Base-by-base conservation (phyloP, 92 coral and sea anemone species). In the Phenganax stokvisi region DNA sequence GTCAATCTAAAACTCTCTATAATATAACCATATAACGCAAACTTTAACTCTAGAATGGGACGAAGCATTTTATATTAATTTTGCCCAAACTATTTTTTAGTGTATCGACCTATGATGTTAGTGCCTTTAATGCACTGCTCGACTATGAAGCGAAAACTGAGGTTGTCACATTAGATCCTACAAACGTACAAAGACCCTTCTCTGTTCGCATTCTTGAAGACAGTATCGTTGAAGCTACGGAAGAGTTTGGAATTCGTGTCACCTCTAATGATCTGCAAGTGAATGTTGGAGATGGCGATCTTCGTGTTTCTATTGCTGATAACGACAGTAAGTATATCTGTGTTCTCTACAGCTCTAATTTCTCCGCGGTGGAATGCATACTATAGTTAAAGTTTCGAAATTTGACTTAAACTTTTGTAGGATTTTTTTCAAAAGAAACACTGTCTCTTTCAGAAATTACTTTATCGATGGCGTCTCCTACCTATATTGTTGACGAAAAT, bases 181-280 rank as follows among this genome's bases (percentile, higher is more conserved):
- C 28, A 31, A 17, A 27, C 25, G 10, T 76, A 12, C 81, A 58
- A 59, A 0, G 7, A 1, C 81, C 30, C 30, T 76, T 76, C 70
- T n/a, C 30, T 58, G 81, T 76, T 31, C 10, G 30, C 8, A 76
- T 76, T 15, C 64, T 57, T 57, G 81, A 76, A 12, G 81, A 76
- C 47, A 76, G 3, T 30, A 56, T 76, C 15, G 81, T 76, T 28
- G 81, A 76, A 76, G 60, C 37, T 59, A 57, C 70, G 8, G 81
- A 76, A n/a, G 54, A 76, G 67, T 76, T 76, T 12, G 81, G 81
- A 57, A 16, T 30, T 29, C 75, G 80, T 20, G 31, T 74, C 6
- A 73, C 86, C 64, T 61, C 86, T 44, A 52, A 55, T 56, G 79
- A 83, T 59, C 86, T 80, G 31, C 80, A 73, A 52, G 75, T 74